Base-by-base conservation (phyloP, 2,113 vertebrate species). In the Benitochromis conjunctus region DNA sequence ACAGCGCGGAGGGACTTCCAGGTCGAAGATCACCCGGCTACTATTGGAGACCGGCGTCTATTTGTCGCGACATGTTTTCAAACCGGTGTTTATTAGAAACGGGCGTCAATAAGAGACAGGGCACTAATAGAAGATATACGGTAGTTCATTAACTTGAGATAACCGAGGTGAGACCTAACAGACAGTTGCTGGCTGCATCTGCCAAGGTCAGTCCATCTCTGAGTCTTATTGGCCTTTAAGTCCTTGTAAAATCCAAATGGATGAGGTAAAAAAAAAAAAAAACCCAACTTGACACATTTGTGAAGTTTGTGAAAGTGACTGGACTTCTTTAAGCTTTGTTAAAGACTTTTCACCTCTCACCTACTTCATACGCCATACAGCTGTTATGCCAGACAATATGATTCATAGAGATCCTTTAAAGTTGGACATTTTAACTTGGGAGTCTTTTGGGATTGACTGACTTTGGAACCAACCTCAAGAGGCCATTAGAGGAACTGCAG, bases 201-300 rank as follows among this genome's bases (percentile, higher is more conserved):
- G 60, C 31, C 18, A 34, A 36, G 36, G 62, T 38, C 11, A 13
- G 62, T 38, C 19, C 55, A 26, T 13, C 5, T 38, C 0, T 19
- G 11, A 66, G 62, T 41, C 36, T 21, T 13, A 41, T 38, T 66
- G 11, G 19, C 10, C 34, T 64, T 38, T n/a, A 38, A n/a, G 0
- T 7, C 11, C 11, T 41, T 1, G 10, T 7, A 5, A 64, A 64
- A 41, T 21, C 36, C 36, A 41, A 41, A 0, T 41, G 7, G 36
- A 21, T 41, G 36, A 21, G 11, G 41, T 9, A 7, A 21, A 12
- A n/a, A 51, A 13, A 14, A 7, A 4, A 26, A 26, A 56, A 26
- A 57, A 57, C 0, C 14, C 7, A 57, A 57, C 55, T 14, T 57
- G 21, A 14, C 0, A 0, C 0, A 26, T 24, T 56, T 26, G 11